Evolutionary conservation across 2,113 vertebrate species (phyloP).

Genomic region (Indicator maculatus): DNA sequence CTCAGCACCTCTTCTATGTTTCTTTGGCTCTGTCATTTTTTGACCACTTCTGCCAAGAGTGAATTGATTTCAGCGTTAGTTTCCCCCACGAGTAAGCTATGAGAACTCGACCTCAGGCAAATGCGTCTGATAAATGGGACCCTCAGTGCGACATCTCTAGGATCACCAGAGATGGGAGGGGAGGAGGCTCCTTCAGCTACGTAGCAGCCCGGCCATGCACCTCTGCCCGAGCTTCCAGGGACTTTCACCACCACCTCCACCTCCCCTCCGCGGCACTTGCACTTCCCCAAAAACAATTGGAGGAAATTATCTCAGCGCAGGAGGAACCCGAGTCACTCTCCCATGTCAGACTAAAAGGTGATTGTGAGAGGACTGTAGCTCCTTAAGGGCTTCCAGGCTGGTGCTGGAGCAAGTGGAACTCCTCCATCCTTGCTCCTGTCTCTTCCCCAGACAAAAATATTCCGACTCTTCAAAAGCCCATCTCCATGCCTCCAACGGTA

Average conservation of each 20-base stretch:
- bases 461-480: neutral
- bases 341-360: too few species aligned
- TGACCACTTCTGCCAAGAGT: neutral
- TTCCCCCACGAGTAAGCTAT: neutral
- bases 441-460: neutral
- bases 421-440: neutral
- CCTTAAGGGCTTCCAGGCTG: neutral
- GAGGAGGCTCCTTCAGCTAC: neutral
- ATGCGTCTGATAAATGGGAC: rapidly evolving
- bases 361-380: neutral
- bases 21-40: neutral
- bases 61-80: neutral
- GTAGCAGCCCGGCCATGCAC: rapidly evolving
- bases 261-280: neutral
- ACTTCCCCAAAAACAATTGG: neutral
- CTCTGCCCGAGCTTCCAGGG: neutral
- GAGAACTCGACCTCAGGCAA: neutral
- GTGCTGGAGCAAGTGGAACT: rapidly evolving
- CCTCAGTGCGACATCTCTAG: neutral
- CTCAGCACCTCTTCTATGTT: neutral
- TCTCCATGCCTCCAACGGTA: rapidly evolving
- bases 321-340: neutral
- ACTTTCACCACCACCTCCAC: rapidly evolving
- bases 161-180: rapidly evolving
- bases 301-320: neutral